Percentiles rank a stretch among this genome's conserved stretches.
These are phyloP conservation scores for Morpho achilles DNA, from an alignment of 2,888 invertebrate genomes.

Conservation along the genomic window DNA sequence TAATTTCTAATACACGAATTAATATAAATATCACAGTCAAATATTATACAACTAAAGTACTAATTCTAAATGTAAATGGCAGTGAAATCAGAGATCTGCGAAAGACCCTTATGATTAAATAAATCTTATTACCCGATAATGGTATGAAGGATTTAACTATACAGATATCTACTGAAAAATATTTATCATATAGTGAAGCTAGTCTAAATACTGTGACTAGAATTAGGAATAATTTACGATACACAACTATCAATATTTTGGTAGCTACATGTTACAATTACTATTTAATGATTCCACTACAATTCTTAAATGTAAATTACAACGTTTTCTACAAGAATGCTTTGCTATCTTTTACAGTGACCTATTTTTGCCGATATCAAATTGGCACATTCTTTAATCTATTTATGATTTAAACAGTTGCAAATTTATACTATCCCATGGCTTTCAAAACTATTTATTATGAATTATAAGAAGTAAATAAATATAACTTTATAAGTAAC, in stretches of 20 bases:
- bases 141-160: conserved; percentile 8
- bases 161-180: conserved; percentile 8
- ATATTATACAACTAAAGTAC: conserved; percentile 70
- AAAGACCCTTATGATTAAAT: conserved; percentile 19
- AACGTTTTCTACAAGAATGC: conserved; percentile 16
- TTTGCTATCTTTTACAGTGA: conserved; percentile 6
- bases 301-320: conserved; percentile 46
- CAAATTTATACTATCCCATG: no score
- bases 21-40: conserved; percentile 79
- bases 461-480: no score
- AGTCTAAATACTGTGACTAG: conserved; percentile 75
- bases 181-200: conserved; percentile 37
- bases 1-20: conserved; percentile 69
- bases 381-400: conserved; percentile 2
- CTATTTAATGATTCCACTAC: conserved; percentile 33
- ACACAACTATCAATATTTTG: conserved; percentile 46
- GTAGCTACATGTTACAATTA: conserved; percentile 28
- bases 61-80: conserved; percentile 67
- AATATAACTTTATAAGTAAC: no score
- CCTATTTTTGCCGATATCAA: neutral
- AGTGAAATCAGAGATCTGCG: conserved; percentile 57
- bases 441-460: no score
- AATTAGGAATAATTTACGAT: conserved; percentile 72
- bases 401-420: no score
- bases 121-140: conserved; percentile 13